Evolutionary conservation across 2,888 invertebrate genomes (phyloP).

Genomic region (Caenorhabditis uteleia): DNA sequence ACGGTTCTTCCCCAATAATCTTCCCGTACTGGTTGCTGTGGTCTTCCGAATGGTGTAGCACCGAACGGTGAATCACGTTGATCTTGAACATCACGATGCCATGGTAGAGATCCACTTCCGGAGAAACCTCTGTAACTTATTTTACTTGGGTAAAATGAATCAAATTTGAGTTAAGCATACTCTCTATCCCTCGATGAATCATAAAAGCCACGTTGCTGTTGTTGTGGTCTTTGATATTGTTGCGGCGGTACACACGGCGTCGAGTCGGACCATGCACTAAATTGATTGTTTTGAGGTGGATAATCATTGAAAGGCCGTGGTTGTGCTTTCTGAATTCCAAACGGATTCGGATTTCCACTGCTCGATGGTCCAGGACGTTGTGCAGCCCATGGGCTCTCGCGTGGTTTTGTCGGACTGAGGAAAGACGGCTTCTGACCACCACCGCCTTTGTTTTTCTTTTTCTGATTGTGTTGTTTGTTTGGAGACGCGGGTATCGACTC

Average conservation of each 20-base stretch:
- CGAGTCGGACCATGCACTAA: no score
- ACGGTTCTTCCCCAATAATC: no score
- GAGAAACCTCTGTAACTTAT: slow-evolving; percentile 7
- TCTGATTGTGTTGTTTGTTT: background rate
- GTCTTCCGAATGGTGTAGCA: slow-evolving; percentile 24
- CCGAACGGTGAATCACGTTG: no score
- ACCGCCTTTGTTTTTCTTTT: no score
- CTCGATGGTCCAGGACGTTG: background rate
- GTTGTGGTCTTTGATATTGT: no score
- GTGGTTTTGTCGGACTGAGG: no score
- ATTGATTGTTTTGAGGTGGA: slow-evolving; percentile 1
- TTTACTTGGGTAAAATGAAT: background rate
- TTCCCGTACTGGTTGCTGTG: no score
- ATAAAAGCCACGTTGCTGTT: slow-evolving; percentile 7
- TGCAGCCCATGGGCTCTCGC: background rate
- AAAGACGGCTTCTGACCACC: no score
- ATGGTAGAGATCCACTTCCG: slow-evolving; percentile 11
- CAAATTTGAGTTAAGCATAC: background rate
- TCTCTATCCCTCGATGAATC: no score
- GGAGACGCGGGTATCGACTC: background rate
- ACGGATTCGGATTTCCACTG: background rate
- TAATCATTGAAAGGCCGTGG: background rate
- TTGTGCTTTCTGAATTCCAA: background rate
- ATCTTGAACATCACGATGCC: slow-evolving; percentile 21
- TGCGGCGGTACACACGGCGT: no score